phyloP scores from a whole-genome alignment of 2,888 invertebrate species.

The Mimumesa dahlbomi region DNA sequence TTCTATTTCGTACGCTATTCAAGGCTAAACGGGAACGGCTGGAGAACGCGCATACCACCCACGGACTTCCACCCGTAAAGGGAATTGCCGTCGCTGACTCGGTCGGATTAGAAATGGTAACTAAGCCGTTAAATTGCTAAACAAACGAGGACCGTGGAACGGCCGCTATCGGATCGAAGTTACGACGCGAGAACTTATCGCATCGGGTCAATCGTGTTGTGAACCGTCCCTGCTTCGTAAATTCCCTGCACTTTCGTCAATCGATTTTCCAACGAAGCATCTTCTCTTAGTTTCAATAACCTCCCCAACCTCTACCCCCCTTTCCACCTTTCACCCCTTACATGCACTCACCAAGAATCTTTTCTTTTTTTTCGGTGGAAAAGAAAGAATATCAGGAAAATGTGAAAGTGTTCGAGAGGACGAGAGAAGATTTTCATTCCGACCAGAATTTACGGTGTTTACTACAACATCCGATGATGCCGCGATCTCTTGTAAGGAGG shows the following conservation, averaged over 20 bases:
- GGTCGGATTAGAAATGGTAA: slow-evolving; percentile 60
- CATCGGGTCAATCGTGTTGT: slow-evolving; percentile 26
- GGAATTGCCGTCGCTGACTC: slow-evolving; percentile 50
- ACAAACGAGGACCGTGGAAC: slow-evolving; percentile 50
- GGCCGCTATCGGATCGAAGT: slow-evolving; percentile 28
- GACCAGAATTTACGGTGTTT: no score
- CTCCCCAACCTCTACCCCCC: neutral
- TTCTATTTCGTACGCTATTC: slow-evolving; percentile 30
- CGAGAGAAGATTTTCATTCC: neutral
- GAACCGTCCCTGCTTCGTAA: neutral
- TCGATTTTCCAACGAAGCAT: neutral
- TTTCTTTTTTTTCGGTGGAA: no score
- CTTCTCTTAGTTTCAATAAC: neutral
- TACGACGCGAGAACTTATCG: slow-evolving; percentile 39
- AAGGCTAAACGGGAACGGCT: slow-evolving; percentile 8
- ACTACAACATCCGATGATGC: no score
- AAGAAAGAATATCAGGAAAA: neutral
- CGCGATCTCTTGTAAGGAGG: no score
- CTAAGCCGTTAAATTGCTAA: slow-evolving; percentile 60
- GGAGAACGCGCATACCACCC: slow-evolving; percentile 23
- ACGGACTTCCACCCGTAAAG: slow-evolving; percentile 37
- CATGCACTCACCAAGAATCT: no score
- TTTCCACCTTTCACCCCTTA: neutral
- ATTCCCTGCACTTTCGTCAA: neutral
- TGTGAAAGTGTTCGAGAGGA: neutral